phyloP scores from a whole-genome alignment of 2,888 invertebrate genomes.

The Eucera pruinosa region DNA sequence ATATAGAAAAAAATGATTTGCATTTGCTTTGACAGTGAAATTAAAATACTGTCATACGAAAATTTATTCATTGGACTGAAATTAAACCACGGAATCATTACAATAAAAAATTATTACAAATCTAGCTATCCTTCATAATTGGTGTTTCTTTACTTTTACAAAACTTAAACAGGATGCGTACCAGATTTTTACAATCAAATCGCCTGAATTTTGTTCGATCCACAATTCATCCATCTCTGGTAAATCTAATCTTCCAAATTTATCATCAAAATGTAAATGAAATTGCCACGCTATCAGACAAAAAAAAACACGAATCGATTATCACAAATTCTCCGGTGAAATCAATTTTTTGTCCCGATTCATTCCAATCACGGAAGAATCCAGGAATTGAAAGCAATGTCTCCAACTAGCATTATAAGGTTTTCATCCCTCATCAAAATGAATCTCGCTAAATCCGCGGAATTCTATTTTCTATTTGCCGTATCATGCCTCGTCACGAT shows the following conservation, averaged over 20 bases:
- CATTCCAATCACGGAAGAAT: not conserved
- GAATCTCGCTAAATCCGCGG: conserved; percentile 12
- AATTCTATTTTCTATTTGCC: not conserved
- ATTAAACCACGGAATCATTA: no score
- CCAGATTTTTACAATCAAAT: no score
- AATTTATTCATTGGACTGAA: no score
- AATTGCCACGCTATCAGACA: not conserved
- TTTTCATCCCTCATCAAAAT: conserved; percentile 2
- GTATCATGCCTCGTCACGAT: not conserved
- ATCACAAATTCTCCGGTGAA: not conserved
- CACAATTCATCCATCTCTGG: no score
- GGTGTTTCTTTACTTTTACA: no score
- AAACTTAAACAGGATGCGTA: no score
- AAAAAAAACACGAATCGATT: not conserved
- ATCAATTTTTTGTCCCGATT: conserved; percentile 7
- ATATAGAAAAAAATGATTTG: no score
- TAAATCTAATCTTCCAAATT: not conserved
- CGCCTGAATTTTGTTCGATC: no score
- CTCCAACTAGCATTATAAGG: not conserved
- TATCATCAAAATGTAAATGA: not conserved
- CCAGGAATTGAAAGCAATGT: not conserved
- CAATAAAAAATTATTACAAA: no score
- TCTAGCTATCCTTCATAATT: no score
- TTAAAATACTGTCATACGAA: no score
- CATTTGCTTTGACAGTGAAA: no score